phyloP scores from a whole-genome alignment of 2,113 vertebrate genomes.

The Eptatretus burgeri region DNA sequence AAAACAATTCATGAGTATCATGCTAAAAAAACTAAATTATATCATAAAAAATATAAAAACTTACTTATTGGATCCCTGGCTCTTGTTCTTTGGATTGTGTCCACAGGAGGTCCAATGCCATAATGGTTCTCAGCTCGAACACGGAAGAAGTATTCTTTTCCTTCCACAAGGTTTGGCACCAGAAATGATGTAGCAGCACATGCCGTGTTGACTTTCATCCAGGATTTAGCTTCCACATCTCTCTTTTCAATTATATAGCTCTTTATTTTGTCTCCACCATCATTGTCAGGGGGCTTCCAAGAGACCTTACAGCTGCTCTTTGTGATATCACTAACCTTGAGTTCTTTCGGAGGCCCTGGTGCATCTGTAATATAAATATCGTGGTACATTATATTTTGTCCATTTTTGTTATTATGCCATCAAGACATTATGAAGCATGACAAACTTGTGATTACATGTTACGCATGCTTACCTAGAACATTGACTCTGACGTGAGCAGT shows the following conservation, averaged over 20 bases:
- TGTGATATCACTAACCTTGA: conserved; percentile 72
- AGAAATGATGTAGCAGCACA: conserved; percentile 49
- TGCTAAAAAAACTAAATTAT: not conserved
- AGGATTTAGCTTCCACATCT: conserved; percentile 57
- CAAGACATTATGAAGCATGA: too few relatives aligned
- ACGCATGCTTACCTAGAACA: conserved; percentile 38
- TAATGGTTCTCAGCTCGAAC: conserved; percentile 68
- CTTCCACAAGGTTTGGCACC: conserved; percentile 48
- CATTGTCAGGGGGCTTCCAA: conserved; percentile 70
- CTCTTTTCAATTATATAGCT: conserved; percentile 85
- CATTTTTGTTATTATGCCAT: too few relatives aligned
- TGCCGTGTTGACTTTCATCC: conserved; percentile 67
- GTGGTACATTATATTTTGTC: conserved; percentile 10
- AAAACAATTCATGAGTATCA: conserved; percentile 3
- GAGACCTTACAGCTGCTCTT: conserved; percentile 58
- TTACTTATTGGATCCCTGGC: conserved; percentile 73
- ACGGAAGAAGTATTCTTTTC: conserved; percentile 71
- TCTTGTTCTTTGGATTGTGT: conserved; percentile 35
- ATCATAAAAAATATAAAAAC: conserved; percentile 14
- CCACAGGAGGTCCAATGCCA: conserved; percentile 34
- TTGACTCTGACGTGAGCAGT: conserved; percentile 44
- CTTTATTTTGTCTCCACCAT: conserved; percentile 72
- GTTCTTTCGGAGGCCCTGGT: conserved; percentile 53
- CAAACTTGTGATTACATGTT: conserved; percentile 10
- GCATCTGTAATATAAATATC: conserved; percentile 25